Evolutionary conservation across 2,888 invertebrate genomes (phyloP).

Genomic region (Pardosa pseudoannulata): DNA sequence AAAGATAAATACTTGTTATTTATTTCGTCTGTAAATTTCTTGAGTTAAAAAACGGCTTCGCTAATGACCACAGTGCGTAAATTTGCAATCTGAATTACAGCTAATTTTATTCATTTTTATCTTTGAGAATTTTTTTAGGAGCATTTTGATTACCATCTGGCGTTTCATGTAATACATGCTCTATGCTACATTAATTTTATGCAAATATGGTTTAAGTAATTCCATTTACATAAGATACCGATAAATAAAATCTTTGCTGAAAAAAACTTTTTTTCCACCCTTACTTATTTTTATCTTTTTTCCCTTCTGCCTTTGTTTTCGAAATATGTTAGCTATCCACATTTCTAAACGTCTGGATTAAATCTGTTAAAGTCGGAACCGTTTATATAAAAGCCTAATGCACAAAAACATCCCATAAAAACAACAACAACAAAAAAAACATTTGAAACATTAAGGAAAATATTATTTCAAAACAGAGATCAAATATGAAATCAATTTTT

Average conservation of each 20-base stretch:
- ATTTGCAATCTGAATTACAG: background rate
- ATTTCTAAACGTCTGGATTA: too few relatives aligned
- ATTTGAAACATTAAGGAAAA: too few relatives aligned
- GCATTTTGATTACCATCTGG: background rate
- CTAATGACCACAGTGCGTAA: background rate
- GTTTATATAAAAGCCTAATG: too few relatives aligned
- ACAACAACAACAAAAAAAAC: too few relatives aligned
- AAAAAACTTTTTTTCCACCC: background rate
- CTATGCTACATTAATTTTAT: slow-evolving; percentile 14
- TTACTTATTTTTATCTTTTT: background rate
- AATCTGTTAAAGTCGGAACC: too few relatives aligned
- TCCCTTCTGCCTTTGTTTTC: background rate
- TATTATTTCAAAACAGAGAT: too few relatives aligned
- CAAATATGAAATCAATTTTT: too few relatives aligned
- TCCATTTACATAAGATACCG: slow-evolving; percentile 16
- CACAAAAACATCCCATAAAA: too few relatives aligned
- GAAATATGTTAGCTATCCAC: background rate
- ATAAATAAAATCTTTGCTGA: background rate
- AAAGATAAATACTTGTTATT: too few relatives aligned
- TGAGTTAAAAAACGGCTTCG: background rate
- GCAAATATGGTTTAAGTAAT: slow-evolving; percentile 18
- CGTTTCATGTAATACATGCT: background rate
- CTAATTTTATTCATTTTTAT: background rate
- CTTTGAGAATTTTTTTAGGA: background rate
- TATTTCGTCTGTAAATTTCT: background rate